These are phyloP conservation scores for Nomia melanderi DNA, from an alignment of 1,140 invertebrate species.

Conservation along the genomic window DNA sequence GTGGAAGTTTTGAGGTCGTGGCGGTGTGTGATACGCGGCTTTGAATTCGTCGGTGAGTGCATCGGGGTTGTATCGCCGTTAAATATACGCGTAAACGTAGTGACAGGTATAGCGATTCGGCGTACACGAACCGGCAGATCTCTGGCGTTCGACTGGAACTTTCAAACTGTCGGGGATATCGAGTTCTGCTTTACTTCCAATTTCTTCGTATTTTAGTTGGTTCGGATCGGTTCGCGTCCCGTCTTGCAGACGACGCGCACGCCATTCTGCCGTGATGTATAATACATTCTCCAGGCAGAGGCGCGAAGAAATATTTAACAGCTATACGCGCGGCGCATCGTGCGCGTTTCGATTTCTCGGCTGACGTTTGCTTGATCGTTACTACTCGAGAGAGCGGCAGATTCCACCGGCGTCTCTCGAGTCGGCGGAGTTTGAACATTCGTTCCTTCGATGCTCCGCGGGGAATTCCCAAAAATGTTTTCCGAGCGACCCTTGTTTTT, in stretches of 20 bases:
- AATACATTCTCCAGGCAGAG: not conserved
- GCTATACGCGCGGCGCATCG: not conserved
- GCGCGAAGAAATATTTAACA: not conserved
- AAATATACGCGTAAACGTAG: slow-evolving; percentile 36
- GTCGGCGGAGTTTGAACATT: not conserved
- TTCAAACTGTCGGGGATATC: slow-evolving; percentile 16
- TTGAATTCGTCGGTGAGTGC: slow-evolving; percentile 19
- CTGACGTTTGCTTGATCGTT: slow-evolving; percentile 21
- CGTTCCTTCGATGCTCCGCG: not conserved
- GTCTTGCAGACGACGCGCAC: not conserved
- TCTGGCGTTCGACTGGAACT: slow-evolving; percentile 8
- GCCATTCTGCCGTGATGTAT: not conserved
- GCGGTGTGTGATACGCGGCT: not conserved
- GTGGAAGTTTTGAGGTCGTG: slow-evolving; percentile 30
- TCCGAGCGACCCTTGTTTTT: not conserved
- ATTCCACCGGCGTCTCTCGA: not conserved
- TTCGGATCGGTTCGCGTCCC: not conserved
- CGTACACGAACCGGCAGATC: not conserved
- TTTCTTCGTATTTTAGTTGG: not conserved
- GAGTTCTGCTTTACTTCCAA: slow-evolving; percentile 4
- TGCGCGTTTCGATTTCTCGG: slow-evolving; percentile 5
- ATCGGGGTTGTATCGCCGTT: not conserved
- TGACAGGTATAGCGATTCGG: slow-evolving; percentile 29
- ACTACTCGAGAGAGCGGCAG: slow-evolving; percentile 10
- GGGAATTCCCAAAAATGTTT: not conserved